Evolutionary conservation across 2,113 vertebrate species (phyloP).

Genomic region (Thinocorus orbignyianus): DNA sequence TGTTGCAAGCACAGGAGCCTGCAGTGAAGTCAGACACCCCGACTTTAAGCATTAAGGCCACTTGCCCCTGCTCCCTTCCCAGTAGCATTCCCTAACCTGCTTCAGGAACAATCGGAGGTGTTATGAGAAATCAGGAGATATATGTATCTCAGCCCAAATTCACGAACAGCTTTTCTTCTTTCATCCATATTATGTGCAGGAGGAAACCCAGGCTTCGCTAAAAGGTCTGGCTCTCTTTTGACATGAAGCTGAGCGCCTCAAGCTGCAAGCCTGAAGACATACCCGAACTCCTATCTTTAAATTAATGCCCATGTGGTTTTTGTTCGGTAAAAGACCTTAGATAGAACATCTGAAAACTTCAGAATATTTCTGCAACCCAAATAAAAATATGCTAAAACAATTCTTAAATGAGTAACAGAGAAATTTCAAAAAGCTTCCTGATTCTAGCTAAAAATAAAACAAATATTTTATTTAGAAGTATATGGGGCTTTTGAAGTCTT

Average conservation of each 20-base stretch:
- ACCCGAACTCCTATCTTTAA: background rate
- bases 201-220: background rate
- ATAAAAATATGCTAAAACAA: background rate
- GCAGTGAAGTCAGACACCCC: background rate
- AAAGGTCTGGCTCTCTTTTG: background rate
- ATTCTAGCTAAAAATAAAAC: slow-evolving; percentile 40
- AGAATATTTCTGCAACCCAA: background rate
- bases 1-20: rapidly evolving
- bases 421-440: background rate
- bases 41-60: background rate
- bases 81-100: background rate
- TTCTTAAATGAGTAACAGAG: background rate
- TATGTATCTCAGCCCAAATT: background rate
- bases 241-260: background rate
- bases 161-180: background rate
- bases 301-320: background rate
- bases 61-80: background rate
- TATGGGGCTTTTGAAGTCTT: slow-evolving; percentile 20
- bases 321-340: background rate
- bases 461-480: slow-evolving; percentile 44
- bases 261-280: background rate
- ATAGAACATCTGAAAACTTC: background rate
- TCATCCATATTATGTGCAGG: background rate
- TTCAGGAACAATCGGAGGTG: background rate
- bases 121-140: background rate